Percentiles rank a stretch among this genome's conserved stretches.
phyloP scores from a whole-genome alignment of 2,113 vertebrate genomes.

The Sinocyclocheilus grahami region DNA sequence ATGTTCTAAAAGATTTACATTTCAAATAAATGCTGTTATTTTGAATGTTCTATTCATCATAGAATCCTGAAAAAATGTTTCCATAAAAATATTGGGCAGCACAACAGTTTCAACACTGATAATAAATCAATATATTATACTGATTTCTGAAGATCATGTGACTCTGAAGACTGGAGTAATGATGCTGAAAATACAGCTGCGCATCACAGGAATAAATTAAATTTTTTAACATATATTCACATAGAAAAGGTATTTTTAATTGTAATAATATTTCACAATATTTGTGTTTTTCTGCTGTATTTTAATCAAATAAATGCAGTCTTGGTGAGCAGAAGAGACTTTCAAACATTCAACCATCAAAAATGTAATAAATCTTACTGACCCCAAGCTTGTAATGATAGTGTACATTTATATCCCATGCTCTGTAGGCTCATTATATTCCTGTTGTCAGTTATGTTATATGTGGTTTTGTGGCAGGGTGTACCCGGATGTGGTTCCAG shows the following conservation, averaged over 20 bases:
- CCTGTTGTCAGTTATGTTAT: neutral
- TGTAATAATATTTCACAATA: neutral
- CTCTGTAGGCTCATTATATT: neutral
- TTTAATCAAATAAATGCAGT: neutral
- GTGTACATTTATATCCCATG: neutral
- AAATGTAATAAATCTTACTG: too few species aligned
- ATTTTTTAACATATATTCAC: neutral
- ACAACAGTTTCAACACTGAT: too few species aligned
- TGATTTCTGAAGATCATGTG: too few species aligned
- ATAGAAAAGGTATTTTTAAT: neutral
- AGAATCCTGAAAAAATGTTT: too few species aligned
- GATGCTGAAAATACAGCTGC: too few species aligned
- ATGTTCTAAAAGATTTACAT: too few species aligned
- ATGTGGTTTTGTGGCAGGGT: constrained; percentile 72
- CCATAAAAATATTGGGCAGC: too few species aligned
- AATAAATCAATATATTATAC: too few species aligned
- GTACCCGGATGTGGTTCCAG: constrained; percentile 90
- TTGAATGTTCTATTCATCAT: too few species aligned
- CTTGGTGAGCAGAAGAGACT: neutral
- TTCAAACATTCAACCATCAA: neutral
- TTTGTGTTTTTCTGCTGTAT: too few species aligned
- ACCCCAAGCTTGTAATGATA: neutral
- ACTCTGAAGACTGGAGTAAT: too few species aligned
- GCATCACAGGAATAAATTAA: neutral
- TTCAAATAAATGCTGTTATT: too few species aligned